These are phyloP conservation scores for Macaca nemestrina DNA, from an alignment of 2,113 vertebrate species.

Conservation along the genomic window DNA sequence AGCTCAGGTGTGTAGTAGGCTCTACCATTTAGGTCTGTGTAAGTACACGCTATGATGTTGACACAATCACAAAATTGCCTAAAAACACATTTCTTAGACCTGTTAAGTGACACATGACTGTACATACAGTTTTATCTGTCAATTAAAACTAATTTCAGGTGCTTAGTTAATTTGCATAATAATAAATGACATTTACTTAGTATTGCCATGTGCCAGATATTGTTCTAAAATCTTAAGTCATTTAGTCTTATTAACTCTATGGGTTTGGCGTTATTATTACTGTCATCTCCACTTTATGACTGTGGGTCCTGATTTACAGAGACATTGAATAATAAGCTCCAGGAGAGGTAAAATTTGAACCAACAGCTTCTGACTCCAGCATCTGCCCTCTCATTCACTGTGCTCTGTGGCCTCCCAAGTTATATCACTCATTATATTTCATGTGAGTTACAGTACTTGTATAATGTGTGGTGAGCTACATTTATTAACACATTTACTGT, in stretches of 20 bases:
- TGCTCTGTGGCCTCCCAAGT: neutral
- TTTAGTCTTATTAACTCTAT: neutral
- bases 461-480: neutral
- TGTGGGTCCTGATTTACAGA: neutral
- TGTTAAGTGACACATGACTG: neutral
- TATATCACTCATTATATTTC: neutral
- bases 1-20: neutral
- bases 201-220: neutral
- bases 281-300: neutral
- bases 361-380: neutral
- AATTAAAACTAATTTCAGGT: neutral
- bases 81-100: neutral
- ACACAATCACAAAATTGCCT: neutral
- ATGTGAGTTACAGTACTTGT: neutral
- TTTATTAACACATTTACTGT: neutral
- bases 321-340: neutral
- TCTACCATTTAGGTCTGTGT: neutral
- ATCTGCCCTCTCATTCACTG: neutral
- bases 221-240: neutral
- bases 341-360: neutral
- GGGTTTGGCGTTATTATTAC: neutral
- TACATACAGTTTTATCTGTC: neutral
- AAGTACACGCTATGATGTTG: neutral
- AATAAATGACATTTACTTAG: neutral
- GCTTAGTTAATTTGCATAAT: neutral